Evolutionary conservation across 2,888 invertebrate species (phyloP).

Genomic region (Drosophila birchii): DNA sequence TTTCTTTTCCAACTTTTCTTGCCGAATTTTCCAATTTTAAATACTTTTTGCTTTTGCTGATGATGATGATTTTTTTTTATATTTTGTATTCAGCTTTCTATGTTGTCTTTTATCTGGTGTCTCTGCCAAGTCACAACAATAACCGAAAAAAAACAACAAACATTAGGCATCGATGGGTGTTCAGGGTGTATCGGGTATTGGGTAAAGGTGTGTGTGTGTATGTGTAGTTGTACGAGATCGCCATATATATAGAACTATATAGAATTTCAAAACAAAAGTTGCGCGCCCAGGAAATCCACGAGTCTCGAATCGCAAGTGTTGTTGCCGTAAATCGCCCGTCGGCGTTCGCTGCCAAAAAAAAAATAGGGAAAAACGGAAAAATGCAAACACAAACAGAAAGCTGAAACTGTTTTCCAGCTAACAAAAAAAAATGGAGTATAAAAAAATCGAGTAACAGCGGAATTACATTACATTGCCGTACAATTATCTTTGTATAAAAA

Average conservation of each 20-base stretch:
- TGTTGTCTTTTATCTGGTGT: conserved; percentile 50
- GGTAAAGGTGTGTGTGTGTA: background rate
- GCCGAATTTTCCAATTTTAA: conserved; percentile 19
- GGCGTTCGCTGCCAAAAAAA: conserved; percentile 33
- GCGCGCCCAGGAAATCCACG: conserved; percentile 41
- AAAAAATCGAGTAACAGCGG: conserved; percentile 1
- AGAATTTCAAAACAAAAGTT: conserved; percentile 40
- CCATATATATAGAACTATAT: conserved; percentile 33
- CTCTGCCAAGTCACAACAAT: conserved; percentile 54
- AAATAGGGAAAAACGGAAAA: background rate
- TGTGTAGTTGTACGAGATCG: conserved; percentile 27
- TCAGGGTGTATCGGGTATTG: background rate
- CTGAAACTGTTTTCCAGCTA: conserved; percentile 26
- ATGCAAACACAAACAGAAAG: conserved; percentile 32
- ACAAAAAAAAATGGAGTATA: background rate
- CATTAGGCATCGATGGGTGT: conserved; percentile 23
- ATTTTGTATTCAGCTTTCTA: conserved; percentile 24
- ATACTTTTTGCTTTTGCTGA: conserved; percentile 1
- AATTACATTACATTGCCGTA: conserved; percentile 10
- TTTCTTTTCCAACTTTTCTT: conserved; percentile 21
- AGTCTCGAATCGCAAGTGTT: conserved; percentile 25
- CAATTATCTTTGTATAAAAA: background rate
- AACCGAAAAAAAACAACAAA: conserved; percentile 52
- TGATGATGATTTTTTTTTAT: background rate
- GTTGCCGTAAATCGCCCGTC: conserved; percentile 40